These are phyloP conservation scores for Halictus quadricinctus DNA, from an alignment of 2,888 invertebrate genomes.

Conservation along the genomic window DNA sequence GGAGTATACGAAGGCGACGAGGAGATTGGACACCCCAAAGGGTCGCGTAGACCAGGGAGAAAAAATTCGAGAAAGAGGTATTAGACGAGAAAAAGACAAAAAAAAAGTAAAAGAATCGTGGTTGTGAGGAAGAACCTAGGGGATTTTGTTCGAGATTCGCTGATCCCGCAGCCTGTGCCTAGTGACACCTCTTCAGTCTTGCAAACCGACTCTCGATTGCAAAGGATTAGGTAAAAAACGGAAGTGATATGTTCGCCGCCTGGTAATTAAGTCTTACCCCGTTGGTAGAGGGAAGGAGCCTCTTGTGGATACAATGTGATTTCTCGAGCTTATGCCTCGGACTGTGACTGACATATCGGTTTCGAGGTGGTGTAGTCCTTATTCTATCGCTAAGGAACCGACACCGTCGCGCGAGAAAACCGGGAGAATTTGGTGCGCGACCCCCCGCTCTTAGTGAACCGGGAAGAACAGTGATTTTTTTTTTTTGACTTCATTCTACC, in stretches of 20 bases:
- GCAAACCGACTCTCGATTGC: neutral
- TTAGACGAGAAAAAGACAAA: neutral
- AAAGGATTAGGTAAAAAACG: constrained; percentile 39
- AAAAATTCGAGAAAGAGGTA: neutral
- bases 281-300: constrained; percentile 5
- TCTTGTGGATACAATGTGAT: constrained; percentile 47
- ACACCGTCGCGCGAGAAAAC: constrained; percentile 13
- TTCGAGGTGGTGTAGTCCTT: constrained; percentile 49
- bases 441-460: constrained; percentile 39
- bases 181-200: constrained; percentile 42
- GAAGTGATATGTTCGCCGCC: constrained; percentile 41
- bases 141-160: constrained; percentile 30
- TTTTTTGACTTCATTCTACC: neutral
- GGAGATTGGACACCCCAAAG: neutral
- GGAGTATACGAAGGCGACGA: neutral
- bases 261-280: constrained; percentile 1
- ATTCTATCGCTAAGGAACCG: constrained; percentile 48
- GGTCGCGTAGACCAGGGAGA: neutral
- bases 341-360: constrained; percentile 41
- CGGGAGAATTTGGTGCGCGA: constrained; percentile 44
- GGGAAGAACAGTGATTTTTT: constrained; percentile 41
- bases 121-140: constrained; percentile 51
- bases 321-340: constrained; percentile 25
- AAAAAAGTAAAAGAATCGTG: constrained; percentile 15
- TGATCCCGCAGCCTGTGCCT: constrained; percentile 34